A percentile compares a stretch with the other conserved stretches of the same genome.
Conservation (phyloP, 1,140 invertebrate genomes). For the Acarapis woodi region DNA sequence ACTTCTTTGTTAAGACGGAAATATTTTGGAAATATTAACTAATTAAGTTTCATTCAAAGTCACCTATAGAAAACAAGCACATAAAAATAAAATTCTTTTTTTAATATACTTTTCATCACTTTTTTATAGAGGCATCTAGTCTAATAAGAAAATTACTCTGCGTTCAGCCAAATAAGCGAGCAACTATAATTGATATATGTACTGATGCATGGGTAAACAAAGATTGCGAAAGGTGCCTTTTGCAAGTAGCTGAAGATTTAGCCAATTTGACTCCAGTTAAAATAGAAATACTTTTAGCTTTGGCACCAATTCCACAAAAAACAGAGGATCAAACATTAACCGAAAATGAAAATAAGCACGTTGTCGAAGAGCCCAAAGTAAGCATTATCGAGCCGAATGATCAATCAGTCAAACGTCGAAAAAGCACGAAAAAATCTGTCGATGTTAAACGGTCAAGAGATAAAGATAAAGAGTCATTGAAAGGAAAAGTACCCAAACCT, state of each 20-base stretch:
- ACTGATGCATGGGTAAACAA: conserved; percentile 72
- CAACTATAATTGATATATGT: conserved; percentile 76
- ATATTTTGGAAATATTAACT: background rate
- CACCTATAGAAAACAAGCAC: background rate
- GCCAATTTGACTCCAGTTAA: conserved; percentile 64
- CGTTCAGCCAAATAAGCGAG: conserved; percentile 55
- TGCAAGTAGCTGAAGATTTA: conserved; percentile 54
- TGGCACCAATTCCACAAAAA: conserved; percentile 12
- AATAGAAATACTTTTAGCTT: conserved; percentile 41
- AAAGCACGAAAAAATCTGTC: background rate
- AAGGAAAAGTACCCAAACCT: background rate
- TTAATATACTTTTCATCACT: background rate
- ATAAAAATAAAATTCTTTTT: conserved; percentile 3
- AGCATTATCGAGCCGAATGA: too few relatives aligned
- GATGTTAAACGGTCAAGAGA: background rate
- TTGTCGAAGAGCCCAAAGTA: background rate
- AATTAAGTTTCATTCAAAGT: background rate
- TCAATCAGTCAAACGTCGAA: background rate
- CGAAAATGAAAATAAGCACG: background rate
- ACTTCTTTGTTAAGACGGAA: background rate
- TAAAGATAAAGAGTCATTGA: background rate
- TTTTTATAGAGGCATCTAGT: conserved; percentile 48
- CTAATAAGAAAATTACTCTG: conserved; percentile 79
- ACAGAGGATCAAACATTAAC: conserved; percentile 1
- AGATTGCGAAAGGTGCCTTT: conserved; percentile 44